Base-by-base conservation (phyloP, 2,113 vertebrate species). In the Pelvicachromis taeniatus region DNA sequence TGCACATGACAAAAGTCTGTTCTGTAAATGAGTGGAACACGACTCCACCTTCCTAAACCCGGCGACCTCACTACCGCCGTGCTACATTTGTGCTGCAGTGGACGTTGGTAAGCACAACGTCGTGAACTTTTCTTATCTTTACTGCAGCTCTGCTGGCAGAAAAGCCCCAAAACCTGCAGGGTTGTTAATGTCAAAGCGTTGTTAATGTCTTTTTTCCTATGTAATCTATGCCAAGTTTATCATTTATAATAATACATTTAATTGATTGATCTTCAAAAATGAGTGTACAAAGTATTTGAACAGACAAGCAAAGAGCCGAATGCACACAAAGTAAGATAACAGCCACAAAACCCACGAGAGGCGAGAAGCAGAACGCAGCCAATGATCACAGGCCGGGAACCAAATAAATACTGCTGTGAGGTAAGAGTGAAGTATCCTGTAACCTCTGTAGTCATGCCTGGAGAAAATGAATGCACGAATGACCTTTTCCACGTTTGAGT, bases 141-240 rank as follows among this genome's bases (percentile, higher is more conserved):
- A 42, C 8, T 1, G 40, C 21, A 70, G 65, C 21, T 45, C 26
- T 26, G 26, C 26, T 26, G 26, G n/a, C n/a, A n/a, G n/a, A n/a
- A n/a, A n/a, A n/a, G n/a, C n/a, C n/a, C n/a, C n/a, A n/a, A n/a
- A n/a, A 10, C 19, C 6, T 1, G 38, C 33, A 4, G 59, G 10
- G 6, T 8, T 59, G 31, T 58, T 55, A 21, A 3, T 23, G 1
- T 55, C 54, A 56, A 56, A 59, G 17, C 1, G 17, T 17, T 35
- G 1, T 63, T 63, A 38, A n/a, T n/a, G 7, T 35, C 6, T 12
- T 38, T n/a, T 38, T 3, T 0, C 1, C 4, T 2, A n/a, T 1
- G 6, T 7, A 38, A 63, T 38, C 19, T 1, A 38, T 1, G 33
- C 2, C 59, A 0, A n/a, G 21, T 11, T 38, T 4, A 21, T 63